Base-by-base conservation (phyloP, 2,113 vertebrate species). In the Lophius piscatorius region DNA sequence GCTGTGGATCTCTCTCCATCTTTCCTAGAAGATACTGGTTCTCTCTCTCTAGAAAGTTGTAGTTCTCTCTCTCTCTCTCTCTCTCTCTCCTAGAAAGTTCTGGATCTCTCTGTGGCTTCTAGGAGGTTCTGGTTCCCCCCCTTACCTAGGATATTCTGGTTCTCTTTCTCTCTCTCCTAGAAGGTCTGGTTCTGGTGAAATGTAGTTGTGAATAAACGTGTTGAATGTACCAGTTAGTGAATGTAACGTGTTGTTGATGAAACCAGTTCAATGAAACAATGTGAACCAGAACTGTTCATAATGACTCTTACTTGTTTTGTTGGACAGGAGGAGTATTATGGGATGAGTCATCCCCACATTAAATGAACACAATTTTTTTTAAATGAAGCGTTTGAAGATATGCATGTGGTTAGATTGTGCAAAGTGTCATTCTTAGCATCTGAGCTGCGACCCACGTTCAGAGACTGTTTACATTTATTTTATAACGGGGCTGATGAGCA, bases 161-260 rank as follows among this genome's bases (percentile, higher is more conserved):
- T 72, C 13, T 56, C 59, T 38, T 0, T 10, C 22, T 16, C 10
- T 21, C 9, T 29, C n/a, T n/a, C n/a, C 42, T 63, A 9, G 62
- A 65, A 65, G 82, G 81, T 85, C 82, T 79, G 83, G 73, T 63
- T 81, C 24, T 80, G 68, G 70, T 82, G 70, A 67, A 82, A 74
- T 56, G 78, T 61, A 80, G 28, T 78, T 49, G 71, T 80, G 64
- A 86, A 79, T 75, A 76, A 45, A 83, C 58, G 63, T 76, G 52
- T 81, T 76, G 83, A 90, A 86, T 88, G 85, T 85, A 81, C 49
- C 47, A 54, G 51, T 63, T 80, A 42, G 76, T 86, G 86, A 88
- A 90, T 88, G 82, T 87, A 84, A 76, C 11, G 76, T 81, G 70
- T 64, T 68, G 50, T 69, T 45, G 48, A 79, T 50, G 49, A 84